phyloP scores from a whole-genome alignment of 2,797 vertebrate genomes.

The Pseudochaenichthys georgianus region DNA sequence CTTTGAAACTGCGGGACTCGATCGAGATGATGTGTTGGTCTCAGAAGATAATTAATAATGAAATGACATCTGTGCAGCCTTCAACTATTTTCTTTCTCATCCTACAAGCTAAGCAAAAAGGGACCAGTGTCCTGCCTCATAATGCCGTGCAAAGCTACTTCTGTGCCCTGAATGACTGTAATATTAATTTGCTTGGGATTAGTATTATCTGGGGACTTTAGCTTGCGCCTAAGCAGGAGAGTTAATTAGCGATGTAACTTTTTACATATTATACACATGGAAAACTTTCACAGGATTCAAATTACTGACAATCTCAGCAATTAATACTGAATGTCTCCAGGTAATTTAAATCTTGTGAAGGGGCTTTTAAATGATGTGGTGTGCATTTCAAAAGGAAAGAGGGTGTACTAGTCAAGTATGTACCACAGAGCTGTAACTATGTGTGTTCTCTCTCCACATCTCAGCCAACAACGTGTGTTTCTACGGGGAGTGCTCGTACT shows the following conservation, averaged over 20 bases:
- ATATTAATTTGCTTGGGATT: conserved; percentile 63
- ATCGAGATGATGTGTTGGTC: not conserved
- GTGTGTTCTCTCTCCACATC: not conserved
- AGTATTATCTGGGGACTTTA: conserved; percentile 61
- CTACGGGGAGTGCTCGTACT: conserved; percentile 98
- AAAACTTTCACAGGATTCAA: conserved; percentile 60
- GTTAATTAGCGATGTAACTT: conserved; percentile 64
- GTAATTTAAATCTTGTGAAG: conserved; percentile 38
- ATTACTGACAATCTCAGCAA: conserved; percentile 60
- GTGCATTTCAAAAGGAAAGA: conserved; percentile 31
- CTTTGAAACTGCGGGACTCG: not conserved
- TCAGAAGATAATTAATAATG: not conserved
- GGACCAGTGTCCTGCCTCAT: conserved; percentile 17
- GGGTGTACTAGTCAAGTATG: not conserved
- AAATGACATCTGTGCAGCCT: conserved; percentile 5
- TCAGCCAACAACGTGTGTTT: conserved; percentile 98
- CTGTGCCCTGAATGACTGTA: conserved; percentile 42
- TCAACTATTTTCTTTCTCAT: no score
- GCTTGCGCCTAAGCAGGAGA: conserved; percentile 40
- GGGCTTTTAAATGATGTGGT: conserved; percentile 39
- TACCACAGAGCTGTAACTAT: not conserved
- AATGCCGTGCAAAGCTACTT: conserved; percentile 31
- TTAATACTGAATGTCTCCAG: conserved; percentile 54
- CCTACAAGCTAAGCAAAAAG: conserved; percentile 22
- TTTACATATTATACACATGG: conserved; percentile 53